phyloP scores from a whole-genome alignment of 2,888 invertebrate genomes.

The Pediacus dermestoides region DNA sequence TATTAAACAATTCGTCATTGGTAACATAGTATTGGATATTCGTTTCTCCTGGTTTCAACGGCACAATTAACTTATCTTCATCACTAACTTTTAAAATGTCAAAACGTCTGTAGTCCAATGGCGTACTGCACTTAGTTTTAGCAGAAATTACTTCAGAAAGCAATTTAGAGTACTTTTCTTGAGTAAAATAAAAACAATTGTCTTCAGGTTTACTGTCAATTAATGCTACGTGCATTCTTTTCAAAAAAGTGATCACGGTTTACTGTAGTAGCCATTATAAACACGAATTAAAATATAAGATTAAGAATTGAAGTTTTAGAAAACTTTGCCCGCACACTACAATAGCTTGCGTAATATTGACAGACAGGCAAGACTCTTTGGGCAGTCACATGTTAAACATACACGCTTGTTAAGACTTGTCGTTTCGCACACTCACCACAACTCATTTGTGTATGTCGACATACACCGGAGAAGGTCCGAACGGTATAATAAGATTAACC shows the following conservation, averaged over 20 bases:
- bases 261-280: constrained; percentile 26
- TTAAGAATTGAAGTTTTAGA: constrained; percentile 12
- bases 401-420: constrained; percentile 13
- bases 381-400: constrained; percentile 1
- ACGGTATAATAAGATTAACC: constrained; percentile 13
- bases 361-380: too few species aligned
- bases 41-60: constrained; percentile 1
- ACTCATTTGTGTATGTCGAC: constrained; percentile 16
- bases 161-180: constrained; percentile 30
- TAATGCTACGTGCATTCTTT: constrained; percentile 27
- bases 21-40: constrained; percentile 15
- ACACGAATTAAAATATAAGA: constrained; percentile 23
- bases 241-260: constrained; percentile 25
- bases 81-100: constrained; percentile 30
- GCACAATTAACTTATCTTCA: constrained; percentile 16
- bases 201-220: constrained; percentile 30
- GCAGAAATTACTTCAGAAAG: constrained; percentile 30
- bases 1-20: constrained; percentile 19
- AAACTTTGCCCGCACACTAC: constrained; percentile 18
- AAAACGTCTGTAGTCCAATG: constrained; percentile 29
- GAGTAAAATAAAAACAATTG: constrained; percentile 31
- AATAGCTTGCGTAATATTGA: constrained; percentile 21
- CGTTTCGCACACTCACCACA: constrained; percentile 15
- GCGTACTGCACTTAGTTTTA: constrained; percentile 29
- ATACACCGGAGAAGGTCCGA: constrained; percentile 16